Base-by-base conservation (phyloP, 2,113 vertebrate species). In the Ageneiosus marmoratus region DNA sequence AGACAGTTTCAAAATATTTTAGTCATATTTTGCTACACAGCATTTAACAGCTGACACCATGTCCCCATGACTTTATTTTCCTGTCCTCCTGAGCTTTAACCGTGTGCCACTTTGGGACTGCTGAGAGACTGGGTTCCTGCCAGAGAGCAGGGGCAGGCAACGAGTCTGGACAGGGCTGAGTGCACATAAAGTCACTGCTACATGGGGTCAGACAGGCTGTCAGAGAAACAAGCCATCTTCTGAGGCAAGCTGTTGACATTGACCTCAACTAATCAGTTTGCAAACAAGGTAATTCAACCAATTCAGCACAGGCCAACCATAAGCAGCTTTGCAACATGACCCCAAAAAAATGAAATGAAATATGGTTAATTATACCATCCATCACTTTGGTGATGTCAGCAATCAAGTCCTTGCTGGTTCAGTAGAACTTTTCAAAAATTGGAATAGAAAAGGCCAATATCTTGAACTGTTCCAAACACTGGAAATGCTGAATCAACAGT, bases 201-300 rank as follows among this genome's bases (percentile, higher is more conserved):
- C 87, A 89, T 89, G 83, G 86, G 79, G 75, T 50, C 50, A 81
- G 51, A 60, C 72, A 88, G 79, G 51, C 79, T 81, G 82, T 80
- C 76, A 80, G 73, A 79, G 63, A 63, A 88, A 87, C 81, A 87
- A 86, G 41, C 58, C 86, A 56, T 91, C 88, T 90, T 91, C 91
- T 89, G 90, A 89, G 87, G 88, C 89, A 91, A 92, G 90, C 91
- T 93, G 91, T 93, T 94, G 92, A 93, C 91, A 92, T 84, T 93
- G 90, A 93, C 90, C 92, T 91, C 89, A 89, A 90, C 91, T 94
- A 93, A 93, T 93, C 90, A 92, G 90, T 93, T 80, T 86, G 91
- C 92, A 92, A 92, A 93, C 90, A 92, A 91, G 90, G 90, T 92
- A 29, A 91, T 92, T 93, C 92, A 89, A 89, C 87, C 9, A 84